Percentiles rank a stretch among this genome's conserved stretches.
Evolutionary conservation across 2,888 invertebrate species (phyloP).

Genomic region (Tenthredo distinguenda): DNA sequence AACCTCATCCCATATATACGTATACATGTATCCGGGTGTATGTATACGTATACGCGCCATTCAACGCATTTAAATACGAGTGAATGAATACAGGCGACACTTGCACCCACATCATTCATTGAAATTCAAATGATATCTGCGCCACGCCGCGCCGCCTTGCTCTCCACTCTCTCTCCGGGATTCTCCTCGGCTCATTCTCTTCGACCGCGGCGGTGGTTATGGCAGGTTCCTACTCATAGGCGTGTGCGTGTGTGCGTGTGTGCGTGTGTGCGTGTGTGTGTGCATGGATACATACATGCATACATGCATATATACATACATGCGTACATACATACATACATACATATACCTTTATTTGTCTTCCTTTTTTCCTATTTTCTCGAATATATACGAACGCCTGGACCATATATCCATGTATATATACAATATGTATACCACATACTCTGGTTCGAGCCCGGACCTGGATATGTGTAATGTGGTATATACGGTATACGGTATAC

Average conservation of each 20-base stretch:
- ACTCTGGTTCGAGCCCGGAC: background rate
- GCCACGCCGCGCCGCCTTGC: conserved; percentile 5
- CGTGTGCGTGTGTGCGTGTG: no score
- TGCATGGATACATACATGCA: no score
- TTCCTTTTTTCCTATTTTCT: background rate
- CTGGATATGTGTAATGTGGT: background rate
- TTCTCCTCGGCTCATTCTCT: conserved; percentile 37
- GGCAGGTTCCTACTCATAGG: conserved; percentile 21
- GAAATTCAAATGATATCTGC: conserved; percentile 74
- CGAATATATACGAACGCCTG: background rate
- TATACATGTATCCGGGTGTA: conserved; percentile 21
- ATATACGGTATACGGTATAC: background rate
- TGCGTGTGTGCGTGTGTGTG: background rate
- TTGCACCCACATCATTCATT: conserved; percentile 75
- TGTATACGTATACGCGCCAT: conserved; percentile 45
- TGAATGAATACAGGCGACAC: conserved; percentile 71
- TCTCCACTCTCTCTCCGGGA: conserved; percentile 10
- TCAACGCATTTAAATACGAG: conserved; percentile 51
- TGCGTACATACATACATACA: background rate
- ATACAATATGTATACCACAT: background rate
- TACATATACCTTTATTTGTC: background rate
- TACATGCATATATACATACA: background rate
- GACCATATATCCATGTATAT: background rate
- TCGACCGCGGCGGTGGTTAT: conserved; percentile 26
- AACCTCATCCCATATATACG: conserved; percentile 51